These are phyloP conservation scores for Melanerpes formicivorus DNA, from an alignment of 2,113 vertebrate species.

Conservation along the genomic window DNA sequence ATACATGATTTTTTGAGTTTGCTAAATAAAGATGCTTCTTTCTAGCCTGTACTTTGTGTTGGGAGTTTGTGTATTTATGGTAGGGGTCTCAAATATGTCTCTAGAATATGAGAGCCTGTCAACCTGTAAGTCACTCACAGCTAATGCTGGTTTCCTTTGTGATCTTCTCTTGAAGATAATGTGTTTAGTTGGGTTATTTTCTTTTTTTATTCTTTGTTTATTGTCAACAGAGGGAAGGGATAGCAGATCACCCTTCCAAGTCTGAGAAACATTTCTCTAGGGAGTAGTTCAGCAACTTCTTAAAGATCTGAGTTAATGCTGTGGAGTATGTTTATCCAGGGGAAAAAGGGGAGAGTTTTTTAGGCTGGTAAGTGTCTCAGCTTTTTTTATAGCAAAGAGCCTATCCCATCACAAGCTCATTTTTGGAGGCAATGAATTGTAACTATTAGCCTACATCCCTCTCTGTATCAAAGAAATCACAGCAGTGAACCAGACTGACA, in stretches of 20 bases:
- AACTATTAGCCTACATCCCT: background rate
- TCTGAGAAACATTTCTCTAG: background rate
- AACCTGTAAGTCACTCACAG: background rate
- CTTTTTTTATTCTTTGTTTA: background rate
- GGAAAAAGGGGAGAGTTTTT: background rate
- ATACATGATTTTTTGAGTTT: background rate
- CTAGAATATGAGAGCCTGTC: background rate
- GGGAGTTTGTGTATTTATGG: background rate
- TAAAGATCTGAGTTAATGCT: background rate
- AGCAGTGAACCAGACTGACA: slow-evolving; percentile 15
- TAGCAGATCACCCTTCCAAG: background rate
- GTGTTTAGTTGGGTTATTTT: background rate
- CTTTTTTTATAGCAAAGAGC: background rate
- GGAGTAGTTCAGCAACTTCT: background rate
- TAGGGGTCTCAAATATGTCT: background rate
- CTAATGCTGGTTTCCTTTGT: background rate
- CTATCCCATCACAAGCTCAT: background rate
- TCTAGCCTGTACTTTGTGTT: background rate
- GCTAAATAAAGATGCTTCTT: background rate
- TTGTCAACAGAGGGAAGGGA: background rate
- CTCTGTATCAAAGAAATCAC: background rate
- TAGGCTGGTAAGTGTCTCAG: no score
- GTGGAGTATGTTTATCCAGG: background rate
- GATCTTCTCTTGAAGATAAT: background rate
- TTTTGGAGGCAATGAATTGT: background rate